A percentile compares a stretch with the other conserved stretches of the same genome.
Evolutionary conservation across 2,888 invertebrate species (phyloP).

Genomic region (Agrilus biguttatus): DNA sequence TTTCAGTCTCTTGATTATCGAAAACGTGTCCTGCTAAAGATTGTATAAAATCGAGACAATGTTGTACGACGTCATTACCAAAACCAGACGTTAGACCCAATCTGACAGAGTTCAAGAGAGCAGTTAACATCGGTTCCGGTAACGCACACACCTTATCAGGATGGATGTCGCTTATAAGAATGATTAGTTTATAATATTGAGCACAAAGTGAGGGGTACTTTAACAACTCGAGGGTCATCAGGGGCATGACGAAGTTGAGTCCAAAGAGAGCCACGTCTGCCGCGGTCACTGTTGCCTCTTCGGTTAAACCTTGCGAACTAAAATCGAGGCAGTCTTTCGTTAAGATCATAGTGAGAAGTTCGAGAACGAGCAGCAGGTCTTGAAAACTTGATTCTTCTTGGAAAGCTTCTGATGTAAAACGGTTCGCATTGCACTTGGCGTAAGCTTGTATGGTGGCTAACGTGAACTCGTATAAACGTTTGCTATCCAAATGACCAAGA

Average conservation of each 20-base stretch:
- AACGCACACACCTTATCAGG: slow-evolving; percentile 43
- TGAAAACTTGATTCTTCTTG: slow-evolving; percentile 61
- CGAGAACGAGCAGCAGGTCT: slow-evolving; percentile 68
- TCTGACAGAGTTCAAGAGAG: slow-evolving; percentile 41
- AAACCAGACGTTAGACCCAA: slow-evolving; percentile 42
- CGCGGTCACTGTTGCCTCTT: slow-evolving; percentile 32
- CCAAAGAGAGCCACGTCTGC: slow-evolving; percentile 54
- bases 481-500: slow-evolving; percentile 41
- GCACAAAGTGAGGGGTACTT: slow-evolving; percentile 53
- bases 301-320: slow-evolving; percentile 14
- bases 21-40: slow-evolving; percentile 36
- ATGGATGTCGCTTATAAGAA: slow-evolving; percentile 49
- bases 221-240: slow-evolving; percentile 56
- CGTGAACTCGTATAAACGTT: slow-evolving; percentile 51
- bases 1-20: slow-evolving; percentile 18
- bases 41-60: slow-evolving; percentile 45
- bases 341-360: slow-evolving; percentile 42
- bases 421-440: slow-evolving; percentile 47
- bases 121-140: slow-evolving; percentile 35
- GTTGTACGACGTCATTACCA: slow-evolving; percentile 38
- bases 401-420: slow-evolving; percentile 44
- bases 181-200: slow-evolving; percentile 46
- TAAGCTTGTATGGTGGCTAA: slow-evolving; percentile 57
- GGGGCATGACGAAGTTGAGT: slow-evolving; percentile 54
- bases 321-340: slow-evolving; percentile 31